phyloP scores from a whole-genome alignment of 2,797 vertebrate genomes.

The Pangasius macronema region DNA sequence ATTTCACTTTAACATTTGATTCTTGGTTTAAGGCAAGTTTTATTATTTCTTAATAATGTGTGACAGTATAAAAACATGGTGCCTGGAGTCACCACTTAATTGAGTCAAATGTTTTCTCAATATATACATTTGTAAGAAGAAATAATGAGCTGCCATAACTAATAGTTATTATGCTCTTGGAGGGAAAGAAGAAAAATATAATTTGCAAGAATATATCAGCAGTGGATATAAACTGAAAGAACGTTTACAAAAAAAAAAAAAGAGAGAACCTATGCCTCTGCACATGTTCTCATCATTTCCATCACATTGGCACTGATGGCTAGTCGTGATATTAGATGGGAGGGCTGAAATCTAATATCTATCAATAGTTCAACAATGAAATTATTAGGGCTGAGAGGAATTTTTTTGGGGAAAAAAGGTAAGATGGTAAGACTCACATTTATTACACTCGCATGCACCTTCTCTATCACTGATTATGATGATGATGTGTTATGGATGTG shows the following conservation, averaged over 20 bases:
- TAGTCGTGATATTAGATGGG: neutral
- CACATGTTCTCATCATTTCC: neutral
- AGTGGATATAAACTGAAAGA: slow-evolving; percentile 36
- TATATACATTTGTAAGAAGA: slow-evolving; percentile 32
- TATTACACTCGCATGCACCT: neutral
- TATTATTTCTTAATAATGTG: slow-evolving; percentile 29
- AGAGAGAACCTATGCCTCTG: neutral
- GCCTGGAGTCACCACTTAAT: slow-evolving; percentile 44
- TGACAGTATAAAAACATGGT: slow-evolving; percentile 30
- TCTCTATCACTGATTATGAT: neutral
- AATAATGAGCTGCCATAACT: slow-evolving; percentile 57
- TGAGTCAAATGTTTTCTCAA: slow-evolving; percentile 51
- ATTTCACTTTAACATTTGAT: neutral
- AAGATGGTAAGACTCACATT: neutral
- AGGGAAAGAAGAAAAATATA: slow-evolving; percentile 12
- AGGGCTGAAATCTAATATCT: neutral
- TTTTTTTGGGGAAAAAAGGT: neutral
- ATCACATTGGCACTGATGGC: neutral
- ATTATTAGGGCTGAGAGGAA: neutral
- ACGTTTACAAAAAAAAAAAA: neutral
- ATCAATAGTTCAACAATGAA: neutral
- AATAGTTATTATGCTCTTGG: slow-evolving; percentile 38
- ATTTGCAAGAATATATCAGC: slow-evolving; percentile 56
- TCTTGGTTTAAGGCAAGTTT: neutral
- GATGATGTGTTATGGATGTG: too few species aligned